Conservation (phyloP, 53 echinoderm and acorn worm species). For the Arbacia lixula region DNA sequence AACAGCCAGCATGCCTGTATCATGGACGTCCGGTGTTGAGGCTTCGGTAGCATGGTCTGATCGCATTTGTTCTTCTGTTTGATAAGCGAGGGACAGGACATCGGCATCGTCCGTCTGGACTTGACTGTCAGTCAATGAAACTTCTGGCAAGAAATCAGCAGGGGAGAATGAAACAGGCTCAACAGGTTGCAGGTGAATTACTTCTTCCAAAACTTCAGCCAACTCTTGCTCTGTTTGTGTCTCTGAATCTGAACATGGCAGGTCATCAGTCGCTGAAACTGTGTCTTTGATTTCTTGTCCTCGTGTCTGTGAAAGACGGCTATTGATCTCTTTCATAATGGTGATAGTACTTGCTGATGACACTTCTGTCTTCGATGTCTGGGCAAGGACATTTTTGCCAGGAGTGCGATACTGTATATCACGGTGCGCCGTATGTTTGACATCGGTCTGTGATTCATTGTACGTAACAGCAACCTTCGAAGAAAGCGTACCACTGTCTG, state of each 20-base stretch:
- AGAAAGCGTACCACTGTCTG: neutral
- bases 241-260: neutral
- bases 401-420: slow-evolving; percentile 7
- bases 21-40: neutral
- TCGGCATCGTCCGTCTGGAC: neutral
- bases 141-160: slow-evolving; percentile 3
- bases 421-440: neutral
- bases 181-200: slow-evolving; percentile 28
- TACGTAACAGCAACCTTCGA: neutral
- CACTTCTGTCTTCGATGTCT: slow-evolving; percentile 13
- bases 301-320: slow-evolving; percentile 11
- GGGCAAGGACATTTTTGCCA: neutral
- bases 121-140: neutral
- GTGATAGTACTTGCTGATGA: slow-evolving; percentile 13
- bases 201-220: slow-evolving; percentile 21
- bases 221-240: slow-evolving; percentile 31
- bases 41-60: slow-evolving; percentile 19
- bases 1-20: slow-evolving; percentile 9
- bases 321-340: neutral
- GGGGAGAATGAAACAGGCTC: slow-evolving; percentile 39
- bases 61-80: neutral
- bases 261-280: slow-evolving; percentile 1
- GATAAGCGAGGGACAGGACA: neutral
- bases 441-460: slow-evolving; percentile 19
- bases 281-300: neutral